A percentile compares a stretch with the other conserved stretches of the same genome.
These are phyloP conservation scores for Drosophila mauritiana DNA, from an alignment of 1,140 invertebrate species.

Conservation along the genomic window DNA sequence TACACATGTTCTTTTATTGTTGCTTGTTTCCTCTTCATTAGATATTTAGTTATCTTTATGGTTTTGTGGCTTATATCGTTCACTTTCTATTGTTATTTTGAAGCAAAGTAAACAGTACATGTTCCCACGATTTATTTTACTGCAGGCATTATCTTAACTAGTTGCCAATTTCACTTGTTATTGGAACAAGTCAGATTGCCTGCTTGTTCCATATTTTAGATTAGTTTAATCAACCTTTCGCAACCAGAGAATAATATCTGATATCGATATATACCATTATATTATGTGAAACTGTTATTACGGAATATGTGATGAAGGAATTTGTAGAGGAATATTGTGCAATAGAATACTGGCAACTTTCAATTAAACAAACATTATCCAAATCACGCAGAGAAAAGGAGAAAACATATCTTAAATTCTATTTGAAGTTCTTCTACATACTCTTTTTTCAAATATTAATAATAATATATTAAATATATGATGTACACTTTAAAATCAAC, in stretches of 20 bases:
- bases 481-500: no score
- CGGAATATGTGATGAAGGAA: neutral
- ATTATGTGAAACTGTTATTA: neutral
- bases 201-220: no score
- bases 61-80: neutral
- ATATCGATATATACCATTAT: no score
- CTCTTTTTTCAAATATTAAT: no score
- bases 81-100: neutral
- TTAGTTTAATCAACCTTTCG: neutral
- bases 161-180: neutral
- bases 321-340: neutral
- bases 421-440: no score
- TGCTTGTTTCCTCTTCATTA: neutral
- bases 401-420: neutral
- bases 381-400: neutral
- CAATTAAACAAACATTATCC: neutral
- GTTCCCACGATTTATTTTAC: neutral
- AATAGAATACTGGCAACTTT: neutral
- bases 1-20: neutral
- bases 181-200: no score
- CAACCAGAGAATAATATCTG: no score
- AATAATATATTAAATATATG: no score
- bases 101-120: neutral
- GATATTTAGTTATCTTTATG: constrained; percentile 2
- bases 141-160: no score